Base-by-base conservation (phyloP, 2,888 invertebrate species). In the Pharmacophagus antenor region DNA sequence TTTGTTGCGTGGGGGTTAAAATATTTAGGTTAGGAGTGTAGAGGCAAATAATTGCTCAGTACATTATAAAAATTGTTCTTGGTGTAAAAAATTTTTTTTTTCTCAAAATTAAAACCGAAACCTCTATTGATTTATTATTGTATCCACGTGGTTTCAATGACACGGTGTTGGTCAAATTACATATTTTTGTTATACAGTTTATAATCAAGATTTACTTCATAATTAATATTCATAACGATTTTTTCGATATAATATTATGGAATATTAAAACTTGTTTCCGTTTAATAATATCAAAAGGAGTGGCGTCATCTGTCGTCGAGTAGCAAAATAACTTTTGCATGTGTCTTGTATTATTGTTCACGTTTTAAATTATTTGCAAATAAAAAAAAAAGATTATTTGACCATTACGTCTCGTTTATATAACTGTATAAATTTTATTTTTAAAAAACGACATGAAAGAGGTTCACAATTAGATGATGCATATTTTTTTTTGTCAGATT, bases 221-320 rank as follows among this genome's bases (percentile, higher is more conserved):
- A n/a, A n/a, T n/a, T 37, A 37, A 4, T 5, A n/a, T 37, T n/a
- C 10, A 37, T 37, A 4, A 37, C n/a, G 3, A n/a, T 37, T 31
- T 31, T 15, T 3, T 31, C 31, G 15, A 31, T 31, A 31, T 12
- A n/a, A 15, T 37, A 37, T 1, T n/a, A 2, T 15, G 4, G 8
- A 44, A 44, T 18, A 2, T 18, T n/a, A 18, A 20, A 20, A 44
- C 18, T 44, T 44, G 18, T 10, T 8, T 44, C 0, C 1, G n/a
- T n/a, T n/a, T n/a, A n/a, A n/a, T n/a, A n/a, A n/a, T n/a, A n/a
- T n/a, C n/a, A n/a, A n/a, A 18, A 44, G n/a, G 2, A 6, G 27
- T 46, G 23, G 31, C 60, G 60, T 51, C 60, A 55, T 56, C 60
- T 60, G 12, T 60, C 42, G 25, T 10, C 20, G 37, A 55, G 21